Percentiles rank a stretch among this genome's conserved stretches.
Evolutionary conservation across 2,888 invertebrate genomes (phyloP).

Genomic region (Ptycholaimellus sp.): DNA sequence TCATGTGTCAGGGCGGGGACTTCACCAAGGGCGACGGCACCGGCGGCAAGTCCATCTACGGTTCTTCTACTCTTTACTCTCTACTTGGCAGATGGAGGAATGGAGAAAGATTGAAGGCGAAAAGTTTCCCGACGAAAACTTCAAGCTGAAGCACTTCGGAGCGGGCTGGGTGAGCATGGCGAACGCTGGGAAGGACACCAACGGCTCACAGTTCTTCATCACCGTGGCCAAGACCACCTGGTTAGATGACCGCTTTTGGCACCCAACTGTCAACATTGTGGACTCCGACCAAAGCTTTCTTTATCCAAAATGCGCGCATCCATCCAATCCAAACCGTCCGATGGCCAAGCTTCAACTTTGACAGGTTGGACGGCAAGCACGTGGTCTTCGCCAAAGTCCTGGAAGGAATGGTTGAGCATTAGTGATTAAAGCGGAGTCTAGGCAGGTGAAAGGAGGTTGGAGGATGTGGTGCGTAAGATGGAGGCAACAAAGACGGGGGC

Average conservation of each 20-base stretch:
- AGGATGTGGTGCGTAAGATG: constrained; percentile 4
- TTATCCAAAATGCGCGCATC: no score
- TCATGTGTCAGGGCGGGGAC: constrained; percentile 54
- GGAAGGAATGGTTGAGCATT: no score
- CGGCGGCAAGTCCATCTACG: constrained; percentile 11
- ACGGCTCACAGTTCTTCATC: constrained; percentile 75
- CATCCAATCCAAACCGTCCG: no score
- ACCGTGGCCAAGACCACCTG: constrained; percentile 57
- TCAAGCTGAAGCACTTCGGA: constrained; percentile 49
- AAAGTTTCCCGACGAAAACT: constrained; percentile 49
- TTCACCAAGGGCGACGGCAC: constrained; percentile 26
- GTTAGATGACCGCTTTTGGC: constrained; percentile 61
- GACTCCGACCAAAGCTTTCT: no score
- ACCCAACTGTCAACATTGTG: no score
- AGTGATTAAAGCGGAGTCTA: no score
- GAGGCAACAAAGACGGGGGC: constrained; percentile 11
- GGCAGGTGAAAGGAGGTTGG: no score
- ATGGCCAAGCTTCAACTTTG: no score
- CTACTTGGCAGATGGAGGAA: constrained; percentile 14
- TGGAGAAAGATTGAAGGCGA: constrained; percentile 29
- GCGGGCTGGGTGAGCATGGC: constrained; percentile 75
- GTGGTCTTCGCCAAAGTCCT: constrained; percentile 8
- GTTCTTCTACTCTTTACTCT: background rate
- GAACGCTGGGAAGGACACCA: constrained; percentile 49
- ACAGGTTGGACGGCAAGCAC: constrained; percentile 11